These are phyloP conservation scores for Bombycilla garrulus DNA, from an alignment of 2,113 vertebrate genomes.

Conservation along the genomic window DNA sequence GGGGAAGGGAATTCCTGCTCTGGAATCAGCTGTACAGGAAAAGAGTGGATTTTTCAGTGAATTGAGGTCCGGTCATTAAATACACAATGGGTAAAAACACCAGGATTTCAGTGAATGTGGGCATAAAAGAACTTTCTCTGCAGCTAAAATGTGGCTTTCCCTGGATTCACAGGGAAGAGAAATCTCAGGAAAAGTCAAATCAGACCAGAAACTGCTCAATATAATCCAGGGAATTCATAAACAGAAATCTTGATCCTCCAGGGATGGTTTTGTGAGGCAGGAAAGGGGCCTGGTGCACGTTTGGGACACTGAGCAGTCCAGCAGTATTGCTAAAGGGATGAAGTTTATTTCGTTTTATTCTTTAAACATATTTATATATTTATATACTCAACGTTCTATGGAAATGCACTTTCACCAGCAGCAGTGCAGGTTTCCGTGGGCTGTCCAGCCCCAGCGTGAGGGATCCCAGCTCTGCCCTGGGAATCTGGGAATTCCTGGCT, in stretches of 20 bases:
- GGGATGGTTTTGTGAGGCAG: neutral
- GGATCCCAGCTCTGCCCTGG: neutral
- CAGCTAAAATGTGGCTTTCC: neutral
- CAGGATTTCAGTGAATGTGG: rapidly evolving
- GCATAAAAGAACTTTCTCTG: neutral
- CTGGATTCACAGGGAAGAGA: neutral
- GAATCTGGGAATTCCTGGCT: neutral
- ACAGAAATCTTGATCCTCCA: neutral
- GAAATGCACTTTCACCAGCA: neutral
- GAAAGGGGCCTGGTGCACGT: neutral
- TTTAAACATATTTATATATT: neutral
- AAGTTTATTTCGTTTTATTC: neutral
- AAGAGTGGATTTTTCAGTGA: neutral
- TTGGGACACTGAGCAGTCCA: neutral
- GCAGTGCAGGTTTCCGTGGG: neutral
- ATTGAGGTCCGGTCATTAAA: neutral
- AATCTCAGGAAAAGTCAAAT: neutral
- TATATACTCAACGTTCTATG: neutral
- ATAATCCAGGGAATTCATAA: rapidly evolving
- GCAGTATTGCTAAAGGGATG: neutral
- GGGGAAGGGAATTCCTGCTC: neutral
- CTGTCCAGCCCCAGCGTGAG: no score
- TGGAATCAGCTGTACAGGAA: rapidly evolving
- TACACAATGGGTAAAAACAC: neutral
- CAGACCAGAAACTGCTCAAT: neutral